Evolutionary conservation across 92 coral and sea anemone species (phyloP).

Genomic region (Bergia puertoricense): DNA sequence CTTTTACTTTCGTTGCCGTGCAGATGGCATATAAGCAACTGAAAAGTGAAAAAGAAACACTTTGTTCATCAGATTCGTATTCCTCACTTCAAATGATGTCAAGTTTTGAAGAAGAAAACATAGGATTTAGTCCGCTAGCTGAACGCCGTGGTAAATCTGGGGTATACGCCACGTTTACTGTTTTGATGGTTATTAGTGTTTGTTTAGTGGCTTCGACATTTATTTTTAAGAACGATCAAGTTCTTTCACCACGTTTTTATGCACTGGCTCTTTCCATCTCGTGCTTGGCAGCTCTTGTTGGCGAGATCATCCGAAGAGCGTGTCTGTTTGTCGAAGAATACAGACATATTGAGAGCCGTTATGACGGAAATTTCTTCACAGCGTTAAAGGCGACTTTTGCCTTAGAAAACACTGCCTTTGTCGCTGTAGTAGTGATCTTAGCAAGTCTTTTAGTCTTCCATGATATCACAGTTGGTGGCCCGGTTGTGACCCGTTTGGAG

Average conservation of each 20-base stretch:
- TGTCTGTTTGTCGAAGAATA: conserved; percentile 62
- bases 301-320: conserved; percentile 49
- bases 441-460: not conserved
- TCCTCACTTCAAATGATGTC: not conserved
- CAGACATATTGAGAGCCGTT: conserved; percentile 54
- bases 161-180: conserved; percentile 11
- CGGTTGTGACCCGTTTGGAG: not conserved
- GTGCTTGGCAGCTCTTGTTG: conserved; percentile 19
- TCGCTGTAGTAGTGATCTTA: not conserved
- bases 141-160: conserved; percentile 38
- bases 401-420: not conserved
- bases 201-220: not conserved
- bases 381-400: conserved; percentile 42
- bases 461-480: not conserved
- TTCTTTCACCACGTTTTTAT: not conserved
- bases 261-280: conserved; percentile 37
- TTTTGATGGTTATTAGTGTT: conserved; percentile 5
- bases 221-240: not conserved
- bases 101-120: conserved; percentile 34
- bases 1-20: not conserved
- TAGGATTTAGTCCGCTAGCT: conserved; percentile 50
- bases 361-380: conserved; percentile 43
- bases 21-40: not conserved
- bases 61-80: not conserved
- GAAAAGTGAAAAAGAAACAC: not conserved